Conservation (phyloP, 2,888 invertebrate species). For the Conomelus anceps region DNA sequence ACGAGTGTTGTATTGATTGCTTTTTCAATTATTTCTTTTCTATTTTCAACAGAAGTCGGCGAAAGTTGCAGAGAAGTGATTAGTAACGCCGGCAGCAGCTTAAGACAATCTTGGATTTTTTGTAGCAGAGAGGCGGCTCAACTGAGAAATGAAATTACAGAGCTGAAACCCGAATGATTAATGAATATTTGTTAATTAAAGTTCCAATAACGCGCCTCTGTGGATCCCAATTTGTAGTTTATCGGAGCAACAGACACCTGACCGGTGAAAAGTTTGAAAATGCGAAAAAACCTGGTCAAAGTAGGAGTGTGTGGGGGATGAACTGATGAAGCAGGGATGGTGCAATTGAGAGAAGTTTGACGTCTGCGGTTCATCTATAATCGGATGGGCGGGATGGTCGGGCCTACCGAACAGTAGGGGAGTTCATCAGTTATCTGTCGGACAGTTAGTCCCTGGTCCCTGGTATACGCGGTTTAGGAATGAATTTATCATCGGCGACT, state of each 20-base stretch:
- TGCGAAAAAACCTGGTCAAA: not conserved
- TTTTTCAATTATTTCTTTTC: not conserved
- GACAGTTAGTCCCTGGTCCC: not conserved
- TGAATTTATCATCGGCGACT: constrained; percentile 1
- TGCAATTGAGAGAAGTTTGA: too few species aligned
- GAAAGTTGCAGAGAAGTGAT: too few species aligned
- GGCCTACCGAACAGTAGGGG: constrained; percentile 9
- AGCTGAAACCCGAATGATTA: not conserved
- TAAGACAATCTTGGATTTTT: not conserved
- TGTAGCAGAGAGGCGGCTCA: not conserved
- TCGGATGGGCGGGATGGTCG: not conserved
- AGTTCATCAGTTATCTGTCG: not conserved
- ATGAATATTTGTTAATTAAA: not conserved
- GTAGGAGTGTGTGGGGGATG: not conserved
- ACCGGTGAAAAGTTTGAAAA: not conserved
- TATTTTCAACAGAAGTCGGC: not conserved
- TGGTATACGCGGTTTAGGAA: not conserved
- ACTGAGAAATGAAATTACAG: not conserved
- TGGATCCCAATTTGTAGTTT: not conserved
- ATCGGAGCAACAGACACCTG: not conserved
- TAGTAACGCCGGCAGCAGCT: not conserved
- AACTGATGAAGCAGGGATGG: too few species aligned
- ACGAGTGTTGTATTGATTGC: not conserved
- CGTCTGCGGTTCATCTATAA: not conserved
- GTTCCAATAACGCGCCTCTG: not conserved